phyloP scores from a whole-genome alignment of 2,888 invertebrate genomes.

The Scelioninae gen. 2 region DNA sequence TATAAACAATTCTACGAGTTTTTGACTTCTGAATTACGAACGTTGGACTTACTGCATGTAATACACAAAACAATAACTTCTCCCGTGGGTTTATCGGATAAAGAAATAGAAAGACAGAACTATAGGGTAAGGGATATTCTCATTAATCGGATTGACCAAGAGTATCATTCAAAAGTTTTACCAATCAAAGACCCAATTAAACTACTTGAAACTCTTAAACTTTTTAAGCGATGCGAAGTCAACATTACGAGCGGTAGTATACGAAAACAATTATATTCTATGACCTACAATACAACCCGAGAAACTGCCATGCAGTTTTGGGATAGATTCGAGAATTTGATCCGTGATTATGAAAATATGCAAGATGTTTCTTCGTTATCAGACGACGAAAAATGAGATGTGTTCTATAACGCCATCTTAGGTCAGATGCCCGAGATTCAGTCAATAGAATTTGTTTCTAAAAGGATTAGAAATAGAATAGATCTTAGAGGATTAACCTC shows the following conservation, averaged over 20 bases:
- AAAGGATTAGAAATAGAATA: too few species aligned
- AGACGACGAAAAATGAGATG: constrained; percentile 6
- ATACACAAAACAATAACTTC: not conserved
- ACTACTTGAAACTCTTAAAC: not conserved
- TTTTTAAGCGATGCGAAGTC: constrained; percentile 29
- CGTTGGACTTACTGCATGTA: not conserved
- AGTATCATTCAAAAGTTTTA: not conserved
- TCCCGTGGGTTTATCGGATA: too few species aligned
- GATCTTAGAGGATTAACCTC: not conserved
- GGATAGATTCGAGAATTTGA: constrained; percentile 32
- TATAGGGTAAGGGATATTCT: constrained; percentile 38
- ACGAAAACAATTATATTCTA: constrained; percentile 18
- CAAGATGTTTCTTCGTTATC: not conserved
- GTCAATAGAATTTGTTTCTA: too few species aligned
- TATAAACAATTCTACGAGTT: constrained; percentile 2
- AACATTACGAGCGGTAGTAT: constrained; percentile 49
- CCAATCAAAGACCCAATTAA: not conserved
- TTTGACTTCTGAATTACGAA: not conserved
- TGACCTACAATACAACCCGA: constrained; percentile 43
- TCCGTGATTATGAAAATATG: constrained; percentile 24
- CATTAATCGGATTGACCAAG: constrained; percentile 44
- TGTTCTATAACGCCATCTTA: constrained; percentile 41
- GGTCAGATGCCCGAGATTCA: too few species aligned
- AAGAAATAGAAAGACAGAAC: constrained; percentile 43
- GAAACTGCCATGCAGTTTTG: constrained; percentile 52